phyloP scores from a whole-genome alignment of 2,113 vertebrate genomes.

The Crotalus tigris region DNA sequence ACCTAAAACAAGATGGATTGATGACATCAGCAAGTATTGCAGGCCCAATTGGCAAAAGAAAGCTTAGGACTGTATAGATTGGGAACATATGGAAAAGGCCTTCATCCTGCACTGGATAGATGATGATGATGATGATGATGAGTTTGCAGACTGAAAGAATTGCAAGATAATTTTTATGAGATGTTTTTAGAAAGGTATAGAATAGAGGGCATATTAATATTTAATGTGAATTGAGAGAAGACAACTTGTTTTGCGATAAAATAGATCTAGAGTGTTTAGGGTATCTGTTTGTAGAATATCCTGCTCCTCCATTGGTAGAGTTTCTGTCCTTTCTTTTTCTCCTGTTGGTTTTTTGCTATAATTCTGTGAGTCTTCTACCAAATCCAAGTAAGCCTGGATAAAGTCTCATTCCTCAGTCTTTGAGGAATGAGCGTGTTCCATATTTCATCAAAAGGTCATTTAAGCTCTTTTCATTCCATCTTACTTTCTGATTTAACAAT shows the following conservation, averaged over 20 bases:
- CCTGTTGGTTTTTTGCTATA: neutral
- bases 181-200: neutral
- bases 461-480: neutral
- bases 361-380: neutral
- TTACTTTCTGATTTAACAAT: neutral
- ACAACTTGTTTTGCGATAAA: neutral
- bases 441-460: neutral
- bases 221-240: neutral
- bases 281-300: neutral
- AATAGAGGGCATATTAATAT: neutral
- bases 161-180: neutral
- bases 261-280: neutral
- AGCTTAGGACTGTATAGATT: neutral
- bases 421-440: neutral
- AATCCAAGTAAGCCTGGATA: neutral
- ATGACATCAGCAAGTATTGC: neutral
- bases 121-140: too few species aligned
- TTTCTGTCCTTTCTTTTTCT: neutral
- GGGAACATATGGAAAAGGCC: neutral
- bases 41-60: neutral
- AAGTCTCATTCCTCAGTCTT: neutral
- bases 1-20: neutral
- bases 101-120: neutral
- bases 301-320: neutral
- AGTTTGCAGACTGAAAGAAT: neutral